Evolutionary conservation across 2,888 invertebrate genomes (phyloP).

Genomic region (Drosophila neonasuta): DNA sequence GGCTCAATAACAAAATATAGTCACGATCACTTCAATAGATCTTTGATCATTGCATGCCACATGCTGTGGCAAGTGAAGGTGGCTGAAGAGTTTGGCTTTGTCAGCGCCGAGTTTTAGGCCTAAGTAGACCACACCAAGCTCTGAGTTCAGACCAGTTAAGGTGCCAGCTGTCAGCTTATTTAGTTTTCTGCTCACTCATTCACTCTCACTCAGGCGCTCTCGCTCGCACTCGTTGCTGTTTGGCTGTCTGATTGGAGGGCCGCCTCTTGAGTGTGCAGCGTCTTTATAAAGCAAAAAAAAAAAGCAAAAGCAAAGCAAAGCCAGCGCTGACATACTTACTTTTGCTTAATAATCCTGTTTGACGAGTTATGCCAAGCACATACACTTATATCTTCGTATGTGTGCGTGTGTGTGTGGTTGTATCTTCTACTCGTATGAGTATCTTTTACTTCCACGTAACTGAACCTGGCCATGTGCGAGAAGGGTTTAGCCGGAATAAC

Average conservation of each 20-base stretch:
- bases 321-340: constrained; percentile 71
- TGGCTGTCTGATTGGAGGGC: constrained; percentile 34
- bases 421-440: constrained; percentile 4
- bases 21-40: no score
- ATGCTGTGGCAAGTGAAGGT: constrained; percentile 17
- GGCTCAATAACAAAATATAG: neutral
- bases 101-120: neutral
- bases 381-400: neutral
- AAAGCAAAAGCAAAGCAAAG: constrained; percentile 9
- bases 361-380: constrained; percentile 72
- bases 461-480: constrained; percentile 56
- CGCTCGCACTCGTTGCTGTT: neutral
- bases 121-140: constrained; percentile 35
- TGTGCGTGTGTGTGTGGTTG: neutral
- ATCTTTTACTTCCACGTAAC: constrained; percentile 68
- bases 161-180: constrained; percentile 66
- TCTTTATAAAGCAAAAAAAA: constrained; percentile 46
- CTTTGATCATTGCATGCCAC: constrained; percentile 16
- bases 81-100: no score
- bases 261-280: constrained; percentile 33
- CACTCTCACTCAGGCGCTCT: neutral
- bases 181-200: constrained; percentile 1
- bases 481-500: constrained; percentile 29
- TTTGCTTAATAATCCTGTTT: constrained; percentile 79
- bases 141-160: constrained; percentile 34